Evolutionary conservation across 2,797 vertebrate genomes (phyloP).

Genomic region (Muscicapa striata): DNA sequence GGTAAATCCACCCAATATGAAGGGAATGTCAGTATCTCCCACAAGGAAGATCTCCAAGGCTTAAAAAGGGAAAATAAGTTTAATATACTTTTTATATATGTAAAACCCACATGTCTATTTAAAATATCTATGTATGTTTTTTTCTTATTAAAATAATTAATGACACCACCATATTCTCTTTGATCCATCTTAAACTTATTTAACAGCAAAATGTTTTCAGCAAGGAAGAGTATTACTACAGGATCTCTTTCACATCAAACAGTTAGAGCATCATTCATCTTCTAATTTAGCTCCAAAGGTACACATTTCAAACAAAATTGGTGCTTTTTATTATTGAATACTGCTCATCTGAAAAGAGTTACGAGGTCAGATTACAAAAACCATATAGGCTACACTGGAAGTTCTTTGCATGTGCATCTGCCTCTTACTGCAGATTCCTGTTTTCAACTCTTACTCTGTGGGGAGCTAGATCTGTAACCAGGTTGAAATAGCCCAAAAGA

Average conservation of each 20-base stretch:
- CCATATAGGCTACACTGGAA: background rate
- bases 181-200: background rate
- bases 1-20: constrained; percentile 49
- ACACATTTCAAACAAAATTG: background rate
- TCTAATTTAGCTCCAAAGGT: background rate
- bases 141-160: background rate
- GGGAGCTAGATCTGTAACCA: background rate
- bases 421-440: background rate
- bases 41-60: background rate
- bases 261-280: background rate
- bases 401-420: background rate
- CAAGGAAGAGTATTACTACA: background rate
- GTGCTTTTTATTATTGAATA: background rate
- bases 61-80: background rate
- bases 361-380: background rate
- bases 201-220: background rate
- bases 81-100: background rate
- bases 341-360: background rate
- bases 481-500: background rate
- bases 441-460: background rate
- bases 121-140: background rate
- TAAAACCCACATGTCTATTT: background rate
- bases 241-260: background rate
- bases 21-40: constrained; percentile 32
- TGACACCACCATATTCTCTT: background rate